Conservation (phyloP, 2,888 invertebrate species). For the Standfussiana lucernea region DNA sequence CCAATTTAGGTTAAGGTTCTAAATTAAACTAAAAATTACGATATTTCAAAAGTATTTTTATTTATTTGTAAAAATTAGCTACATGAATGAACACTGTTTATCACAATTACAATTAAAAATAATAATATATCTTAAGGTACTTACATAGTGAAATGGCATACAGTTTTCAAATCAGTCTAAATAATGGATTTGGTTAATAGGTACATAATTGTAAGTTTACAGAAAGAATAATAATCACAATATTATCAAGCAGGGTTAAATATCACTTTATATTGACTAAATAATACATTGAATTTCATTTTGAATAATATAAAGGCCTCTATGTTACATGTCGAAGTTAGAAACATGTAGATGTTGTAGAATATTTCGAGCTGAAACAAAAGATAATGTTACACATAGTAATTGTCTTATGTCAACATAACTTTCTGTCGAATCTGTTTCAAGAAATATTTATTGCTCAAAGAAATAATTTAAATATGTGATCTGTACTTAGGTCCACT, state of each 20-base stretch:
- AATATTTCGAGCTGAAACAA: slow-evolving; percentile 94
- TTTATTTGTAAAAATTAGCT: slow-evolving; percentile 57
- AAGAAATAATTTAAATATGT: neutral
- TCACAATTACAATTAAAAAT: slow-evolving; percentile 46
- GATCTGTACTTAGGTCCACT: neutral
- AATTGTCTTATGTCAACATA: neutral
- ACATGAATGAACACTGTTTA: slow-evolving; percentile 49
- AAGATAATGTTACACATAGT: slow-evolving; percentile 23
- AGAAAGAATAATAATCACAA: slow-evolving; percentile 32
- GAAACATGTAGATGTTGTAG: slow-evolving; percentile 95
- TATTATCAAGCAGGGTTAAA: slow-evolving; percentile 32
- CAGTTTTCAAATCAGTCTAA: slow-evolving; percentile 69
- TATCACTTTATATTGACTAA: slow-evolving; percentile 49
- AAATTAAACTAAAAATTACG: slow-evolving; percentile 69
- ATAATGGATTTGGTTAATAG: slow-evolving; percentile 44
- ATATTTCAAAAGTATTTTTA: slow-evolving; percentile 47
- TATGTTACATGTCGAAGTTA: slow-evolving; percentile 92
- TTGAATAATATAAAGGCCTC: slow-evolving; percentile 24
- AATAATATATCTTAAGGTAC: slow-evolving; percentile 25
- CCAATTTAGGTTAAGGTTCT: slow-evolving; percentile 75
- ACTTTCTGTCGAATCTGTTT: neutral
- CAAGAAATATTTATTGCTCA: neutral
- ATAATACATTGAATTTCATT: slow-evolving; percentile 36
- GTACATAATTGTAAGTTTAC: slow-evolving; percentile 64
- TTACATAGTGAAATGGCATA: slow-evolving; percentile 46